phyloP scores from a whole-genome alignment of 2,888 invertebrate species.

The Calameuta filiformis region DNA sequence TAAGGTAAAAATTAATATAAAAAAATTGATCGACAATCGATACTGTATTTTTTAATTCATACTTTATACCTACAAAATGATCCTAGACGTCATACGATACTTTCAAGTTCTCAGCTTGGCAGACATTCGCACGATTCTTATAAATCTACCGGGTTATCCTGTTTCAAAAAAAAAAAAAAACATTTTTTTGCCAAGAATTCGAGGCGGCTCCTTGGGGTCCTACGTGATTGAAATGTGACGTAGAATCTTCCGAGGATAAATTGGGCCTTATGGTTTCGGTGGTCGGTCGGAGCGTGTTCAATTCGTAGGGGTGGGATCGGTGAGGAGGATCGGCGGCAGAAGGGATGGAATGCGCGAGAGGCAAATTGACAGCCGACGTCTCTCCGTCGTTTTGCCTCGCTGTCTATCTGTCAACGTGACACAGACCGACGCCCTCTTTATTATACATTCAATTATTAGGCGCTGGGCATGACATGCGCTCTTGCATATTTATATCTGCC shows the following conservation, averaged over 20 bases:
- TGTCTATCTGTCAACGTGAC: constrained; percentile 57
- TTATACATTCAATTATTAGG: constrained; percentile 66
- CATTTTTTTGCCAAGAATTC: too few species aligned
- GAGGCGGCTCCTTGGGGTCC: not conserved
- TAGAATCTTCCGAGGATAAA: not conserved
- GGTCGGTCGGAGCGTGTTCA: not conserved
- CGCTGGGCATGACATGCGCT: constrained; percentile 62
- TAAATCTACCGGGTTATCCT: not conserved
- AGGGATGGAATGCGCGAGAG: constrained; percentile 18
- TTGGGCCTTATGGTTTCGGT: not conserved
- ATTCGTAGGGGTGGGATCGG: not conserved
- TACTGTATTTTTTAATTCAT: not conserved
- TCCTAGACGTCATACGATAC: not conserved
- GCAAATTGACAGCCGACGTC: constrained; percentile 60
- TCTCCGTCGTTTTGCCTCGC: constrained; percentile 34
- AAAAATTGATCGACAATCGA: not conserved
- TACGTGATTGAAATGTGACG: not conserved
- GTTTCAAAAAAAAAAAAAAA: not conserved
- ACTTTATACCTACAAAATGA: not conserved
- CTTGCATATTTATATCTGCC: constrained; percentile 63
- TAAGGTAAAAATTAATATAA: not conserved
- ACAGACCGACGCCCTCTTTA: constrained; percentile 62
- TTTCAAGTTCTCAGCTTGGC: not conserved
- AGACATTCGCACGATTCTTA: not conserved
- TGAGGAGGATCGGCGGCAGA: not conserved